Base-by-base conservation (phyloP, 2,888 invertebrate species). In the Archips crataeganus region DNA sequence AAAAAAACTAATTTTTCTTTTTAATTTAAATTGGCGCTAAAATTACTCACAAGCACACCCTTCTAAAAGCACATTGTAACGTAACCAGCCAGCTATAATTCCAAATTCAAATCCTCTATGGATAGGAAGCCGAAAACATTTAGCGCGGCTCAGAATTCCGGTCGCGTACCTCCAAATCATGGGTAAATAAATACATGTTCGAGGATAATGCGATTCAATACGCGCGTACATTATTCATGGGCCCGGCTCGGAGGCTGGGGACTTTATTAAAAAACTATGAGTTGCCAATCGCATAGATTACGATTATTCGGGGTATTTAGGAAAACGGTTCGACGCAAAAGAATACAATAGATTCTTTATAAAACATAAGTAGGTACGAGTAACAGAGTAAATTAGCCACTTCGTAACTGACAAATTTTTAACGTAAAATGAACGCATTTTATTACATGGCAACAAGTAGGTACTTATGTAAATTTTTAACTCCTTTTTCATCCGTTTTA, bases 161-260 rank as follows among this genome's bases (percentile, higher is more conserved):
- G 42, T 34, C 74, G 69, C 74, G 74, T 54, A 8, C 54, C 23
- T 51, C 69, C 65, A 74, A 70, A 74, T 74, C 74, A 70, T 70
- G 65, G 61, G 59, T 51, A 74, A 74, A 70, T 70, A 74, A 70
- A 74, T 70, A 70, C 74, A 70, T 74, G 74, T 54, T 15, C 59
- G 59, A n/a, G 47, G 42, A 64, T 65, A 74, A 64, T 61, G 49
- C 45, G 60, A 64, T 65, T 69, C 72, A 72, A 67, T 67, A 72
- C 67, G 72, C 72, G 72, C 65, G 32, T 51, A 64, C 13, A 65
- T 70, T 74, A 74, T 74, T 70, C 51, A 70, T 74, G 64, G 45
- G 60, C 49, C 32, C 45, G 13, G 34, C 66, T 32, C 32, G 32
- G 57, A 32, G 57, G 23, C 62, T 45, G 62, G 73, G 59, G 69